A percentile compares a stretch with the other conserved stretches of the same genome.
phyloP scores from a whole-genome alignment of 2,888 invertebrate species.

The Apodemia mormo region DNA sequence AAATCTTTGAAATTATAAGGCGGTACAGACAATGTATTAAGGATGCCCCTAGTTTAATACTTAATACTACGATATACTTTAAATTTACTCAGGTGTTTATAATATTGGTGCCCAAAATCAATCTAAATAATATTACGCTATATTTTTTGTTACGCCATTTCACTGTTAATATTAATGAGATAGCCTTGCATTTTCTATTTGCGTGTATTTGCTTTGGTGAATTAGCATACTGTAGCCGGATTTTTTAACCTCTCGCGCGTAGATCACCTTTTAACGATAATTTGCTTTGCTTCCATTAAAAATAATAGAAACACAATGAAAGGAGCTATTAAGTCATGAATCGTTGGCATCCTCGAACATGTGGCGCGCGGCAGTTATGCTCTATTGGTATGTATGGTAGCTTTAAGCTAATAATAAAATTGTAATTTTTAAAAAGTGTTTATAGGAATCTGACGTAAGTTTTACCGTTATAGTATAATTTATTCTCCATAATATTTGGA shows the following conservation, averaged over 20 bases:
- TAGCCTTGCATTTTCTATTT: constrained; percentile 72
- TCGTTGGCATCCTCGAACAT: too few species aligned
- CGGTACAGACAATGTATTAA: neutral
- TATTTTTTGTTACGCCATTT: constrained; percentile 29
- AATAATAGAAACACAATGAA: neutral
- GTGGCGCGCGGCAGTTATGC: too few species aligned
- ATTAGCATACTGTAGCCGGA: constrained; percentile 75
- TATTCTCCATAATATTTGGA: too few species aligned
- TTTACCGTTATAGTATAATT: too few species aligned
- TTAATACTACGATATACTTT: neutral
- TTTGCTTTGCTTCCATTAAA: neutral
- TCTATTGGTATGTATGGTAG: neutral
- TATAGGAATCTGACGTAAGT: too few species aligned
- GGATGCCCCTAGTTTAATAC: neutral
- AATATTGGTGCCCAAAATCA: constrained; percentile 38
- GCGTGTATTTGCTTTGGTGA: constrained; percentile 74
- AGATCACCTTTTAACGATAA: neutral
- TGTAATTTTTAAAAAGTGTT: neutral
- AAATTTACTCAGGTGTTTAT: neutral
- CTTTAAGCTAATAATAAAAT: neutral
- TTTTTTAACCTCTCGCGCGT: constrained; percentile 44
- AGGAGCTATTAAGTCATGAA: neutral
- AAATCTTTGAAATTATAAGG: neutral
- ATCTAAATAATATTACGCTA: constrained; percentile 26
- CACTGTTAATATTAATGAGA: constrained; percentile 50